Percentiles rank a stretch among this genome's conserved stretches.
Conservation (phyloP, 1,140 invertebrate species). For the Galleria mellonella region DNA sequence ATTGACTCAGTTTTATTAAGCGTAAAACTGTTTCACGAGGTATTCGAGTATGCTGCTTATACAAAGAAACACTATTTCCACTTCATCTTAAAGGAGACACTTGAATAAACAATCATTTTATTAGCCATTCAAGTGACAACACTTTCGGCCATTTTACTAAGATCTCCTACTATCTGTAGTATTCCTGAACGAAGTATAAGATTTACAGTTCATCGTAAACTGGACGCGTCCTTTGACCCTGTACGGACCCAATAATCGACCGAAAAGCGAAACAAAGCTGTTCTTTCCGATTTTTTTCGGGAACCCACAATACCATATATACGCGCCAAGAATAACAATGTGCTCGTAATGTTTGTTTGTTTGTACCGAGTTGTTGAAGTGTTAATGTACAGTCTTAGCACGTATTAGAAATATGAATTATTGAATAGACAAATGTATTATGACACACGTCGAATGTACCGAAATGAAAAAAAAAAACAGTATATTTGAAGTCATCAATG, state of each 20-base stretch:
- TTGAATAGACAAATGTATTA: slow-evolving; percentile 41
- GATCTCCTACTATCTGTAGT: slow-evolving; percentile 1
- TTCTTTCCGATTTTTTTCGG: background rate
- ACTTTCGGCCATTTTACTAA: slow-evolving; percentile 1
- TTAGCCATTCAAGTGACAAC: slow-evolving; percentile 12
- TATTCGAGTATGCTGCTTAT: slow-evolving; percentile 1
- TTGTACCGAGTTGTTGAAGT: slow-evolving; percentile 31
- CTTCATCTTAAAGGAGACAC: slow-evolving; percentile 3
- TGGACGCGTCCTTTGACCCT: background rate
- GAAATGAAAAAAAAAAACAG: background rate
- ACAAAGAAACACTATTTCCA: slow-evolving; percentile 1
- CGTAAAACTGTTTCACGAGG: background rate
- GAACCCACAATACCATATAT: background rate
- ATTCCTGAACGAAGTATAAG: slow-evolving; percentile 1
- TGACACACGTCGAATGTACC: slow-evolving; percentile 14
- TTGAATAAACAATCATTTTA: slow-evolving; percentile 23
- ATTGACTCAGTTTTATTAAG: slow-evolving; percentile 3
- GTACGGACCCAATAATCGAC: slow-evolving; percentile 17
- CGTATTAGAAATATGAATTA: slow-evolving; percentile 61
- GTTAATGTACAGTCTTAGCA: slow-evolving; percentile 57
- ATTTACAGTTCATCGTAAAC: background rate
- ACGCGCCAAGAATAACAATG: slow-evolving; percentile 46
- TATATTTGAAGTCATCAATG: background rate
- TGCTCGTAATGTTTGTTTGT: slow-evolving; percentile 47
- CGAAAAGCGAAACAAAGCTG: slow-evolving; percentile 26